These are phyloP conservation scores for Drosophila mayaguana DNA, from an alignment of 2,888 invertebrate genomes.

Conservation along the genomic window DNA sequence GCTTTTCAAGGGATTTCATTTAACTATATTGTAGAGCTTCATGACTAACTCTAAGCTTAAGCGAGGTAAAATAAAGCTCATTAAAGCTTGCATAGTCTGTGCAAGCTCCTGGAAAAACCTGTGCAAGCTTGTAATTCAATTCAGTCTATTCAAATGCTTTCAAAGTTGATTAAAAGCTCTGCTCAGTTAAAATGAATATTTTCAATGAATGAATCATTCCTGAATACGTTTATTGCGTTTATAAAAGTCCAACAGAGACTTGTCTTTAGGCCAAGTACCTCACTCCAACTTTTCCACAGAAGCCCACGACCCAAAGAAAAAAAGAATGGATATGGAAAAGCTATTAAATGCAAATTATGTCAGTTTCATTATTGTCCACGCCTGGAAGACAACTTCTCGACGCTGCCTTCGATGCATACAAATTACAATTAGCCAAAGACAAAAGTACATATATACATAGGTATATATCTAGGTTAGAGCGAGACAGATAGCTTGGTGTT, in stretches of 20 bases:
- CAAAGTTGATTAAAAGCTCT: neutral
- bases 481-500: slow-evolving; percentile 32
- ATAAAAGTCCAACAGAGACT: neutral
- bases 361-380: slow-evolving; percentile 65
- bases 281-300: neutral
- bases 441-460: neutral
- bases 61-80: too few relatives aligned
- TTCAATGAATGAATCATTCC: neutral
- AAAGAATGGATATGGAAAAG: slow-evolving; percentile 38
- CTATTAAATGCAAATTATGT: slow-evolving; percentile 78
- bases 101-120: too few relatives aligned
- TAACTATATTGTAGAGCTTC: neutral
- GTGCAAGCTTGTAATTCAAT: neutral
- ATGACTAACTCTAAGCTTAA: neutral
- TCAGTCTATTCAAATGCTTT: neutral
- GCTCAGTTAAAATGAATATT: neutral
- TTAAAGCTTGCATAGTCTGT: neutral
- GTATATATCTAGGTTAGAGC: neutral
- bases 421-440: slow-evolving; percentile 53
- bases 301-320: slow-evolving; percentile 24
- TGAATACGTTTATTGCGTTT: neutral
- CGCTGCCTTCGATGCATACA: slow-evolving; percentile 61
- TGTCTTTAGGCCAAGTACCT: neutral
- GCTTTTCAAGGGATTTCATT: too few relatives aligned
- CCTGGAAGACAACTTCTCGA: slow-evolving; percentile 27